Base-by-base conservation (phyloP, 1,140 invertebrate genomes). In the Nasonia longicornis region DNA sequence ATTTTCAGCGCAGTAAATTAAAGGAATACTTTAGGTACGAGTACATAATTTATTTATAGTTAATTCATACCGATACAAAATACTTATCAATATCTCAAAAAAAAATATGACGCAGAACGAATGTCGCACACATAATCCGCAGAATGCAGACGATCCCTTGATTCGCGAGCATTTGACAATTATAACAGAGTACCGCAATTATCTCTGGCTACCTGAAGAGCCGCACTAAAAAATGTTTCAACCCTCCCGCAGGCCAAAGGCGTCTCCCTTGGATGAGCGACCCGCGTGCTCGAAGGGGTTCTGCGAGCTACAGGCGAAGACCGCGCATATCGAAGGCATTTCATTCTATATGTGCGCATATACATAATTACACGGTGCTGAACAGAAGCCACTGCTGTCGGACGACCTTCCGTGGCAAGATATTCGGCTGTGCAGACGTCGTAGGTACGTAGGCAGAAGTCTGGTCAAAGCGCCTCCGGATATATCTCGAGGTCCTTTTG, bases 331-430 rank as follows among this genome's bases (percentile, higher is more conserved):
- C 6, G 52, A 16, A 58, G 16, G 52, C 52, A 58, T 58, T 58
- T 58, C 14, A 16, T 4, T 52, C 48, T 52, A 52, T 52, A 52
- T 16, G 16, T 16, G 48, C n/a, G 48, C n/a, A 58, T 58, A 58
- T 20, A 58, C 52, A 58, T 58, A 58, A 16, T 76, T 76, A 38
- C 74, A 66, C 20, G 0, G 16, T 79, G 83, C 83, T 84, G 86
- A 88, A 87, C 72, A 87, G 75, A 77, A 77, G 75, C 75, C 52
- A 58, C 14, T 77, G n/a, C 64, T 26, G 20, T 45, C 11, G 67
- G 64, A 31, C 75, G 64, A 69, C 22, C 64, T 42, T 12, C 35
- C 22, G 64, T 77, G n/a, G 35, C 4, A 16, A 8, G 16, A 20
- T 26, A 26, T n/a, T 58, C 16, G 52, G 20, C 52, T 58, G 52